Base-by-base conservation (phyloP, 2,797 vertebrate genomes). In the Manis pentadactyla region DNA sequence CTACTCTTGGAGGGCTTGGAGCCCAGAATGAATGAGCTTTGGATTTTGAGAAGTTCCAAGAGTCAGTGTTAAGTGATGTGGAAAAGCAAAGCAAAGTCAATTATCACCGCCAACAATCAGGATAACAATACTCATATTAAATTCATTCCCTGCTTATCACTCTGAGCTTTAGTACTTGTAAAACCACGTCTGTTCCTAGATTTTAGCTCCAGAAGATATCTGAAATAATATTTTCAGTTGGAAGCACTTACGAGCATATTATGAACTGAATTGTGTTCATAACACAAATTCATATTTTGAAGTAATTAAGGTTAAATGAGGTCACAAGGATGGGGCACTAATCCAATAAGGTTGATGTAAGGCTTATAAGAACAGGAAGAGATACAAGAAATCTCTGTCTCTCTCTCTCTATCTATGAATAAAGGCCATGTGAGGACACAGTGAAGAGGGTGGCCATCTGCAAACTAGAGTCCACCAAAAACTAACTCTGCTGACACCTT, bases 181-280 rank as follows among this genome's bases (percentile, higher is more conserved):
- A 74, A 87, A 77, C 29, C 14, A 11, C 77, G 55, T 59, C 64
- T 87, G 34, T 78, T 89, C 66, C 69, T 75, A 66, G n/a, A 64
- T 71, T 81, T 90, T n/a, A 71, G 57, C 42, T 95, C 21, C 31
- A 69, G 57, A 15, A 89, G n/a, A 37, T 14, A 96, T 66, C 89
- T 91, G 31, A 49, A 82, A 82, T 61, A 46, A 23, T 63, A 64
- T 68, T 95, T 96, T 95, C 73, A 79, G 25, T 93, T 73, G 71
- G 78, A 92, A 94, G 42, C 46, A 75, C 42, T 37, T 53, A 49
- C 23, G 34, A 46, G 23, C 7, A 68, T 81, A 51, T 74, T 84
- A 73, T 49, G 15, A 12, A 74, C 19, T 12, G 78, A 78, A 64
- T 4, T 61, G 25, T 46, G 46, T 46, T 46, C 9, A 46, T 46